Percentiles rank a stretch among this genome's conserved stretches.
Evolutionary conservation across 2,113 vertebrate species (phyloP).

Genomic region (Cercopithecus mona): DNA sequence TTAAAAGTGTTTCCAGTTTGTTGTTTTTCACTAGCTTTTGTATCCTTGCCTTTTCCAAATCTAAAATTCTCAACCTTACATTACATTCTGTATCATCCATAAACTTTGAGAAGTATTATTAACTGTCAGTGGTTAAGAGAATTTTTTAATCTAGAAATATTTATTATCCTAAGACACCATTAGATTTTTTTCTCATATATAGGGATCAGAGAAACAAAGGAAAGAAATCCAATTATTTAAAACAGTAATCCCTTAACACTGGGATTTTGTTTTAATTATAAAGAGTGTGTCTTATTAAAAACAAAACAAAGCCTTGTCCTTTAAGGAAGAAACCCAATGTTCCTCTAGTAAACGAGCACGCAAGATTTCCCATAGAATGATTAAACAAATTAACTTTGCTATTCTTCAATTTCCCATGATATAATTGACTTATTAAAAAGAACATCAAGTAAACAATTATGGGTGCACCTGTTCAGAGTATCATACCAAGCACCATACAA

Average conservation of each 20-base stretch:
- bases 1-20: background rate
- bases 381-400: conserved; percentile 70
- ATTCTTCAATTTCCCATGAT: conserved; percentile 62
- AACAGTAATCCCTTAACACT: conserved; percentile 76
- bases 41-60: background rate
- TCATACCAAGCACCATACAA: background rate
- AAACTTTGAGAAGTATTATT: conserved; percentile 45
- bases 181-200: conserved; percentile 67
- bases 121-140: conserved; percentile 50
- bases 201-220: conserved; percentile 70
- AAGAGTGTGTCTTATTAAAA: conserved; percentile 76
- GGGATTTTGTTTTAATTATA: conserved; percentile 79
- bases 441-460: conserved; percentile 61
- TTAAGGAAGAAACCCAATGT: conserved; percentile 52
- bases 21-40: background rate
- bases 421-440: conserved; percentile 65
- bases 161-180: conserved; percentile 56
- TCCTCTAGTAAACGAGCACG: conserved; percentile 51
- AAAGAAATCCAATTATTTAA: conserved; percentile 79
- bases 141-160: conserved; percentile 68
- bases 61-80: background rate
- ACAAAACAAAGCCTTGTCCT: conserved; percentile 74
- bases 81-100: conserved; percentile 1
- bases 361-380: conserved; percentile 54
- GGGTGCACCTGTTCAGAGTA: conserved; percentile 32